phyloP scores from a whole-genome alignment of 2,113 vertebrate species.

The Gopherus flavomarginatus region DNA sequence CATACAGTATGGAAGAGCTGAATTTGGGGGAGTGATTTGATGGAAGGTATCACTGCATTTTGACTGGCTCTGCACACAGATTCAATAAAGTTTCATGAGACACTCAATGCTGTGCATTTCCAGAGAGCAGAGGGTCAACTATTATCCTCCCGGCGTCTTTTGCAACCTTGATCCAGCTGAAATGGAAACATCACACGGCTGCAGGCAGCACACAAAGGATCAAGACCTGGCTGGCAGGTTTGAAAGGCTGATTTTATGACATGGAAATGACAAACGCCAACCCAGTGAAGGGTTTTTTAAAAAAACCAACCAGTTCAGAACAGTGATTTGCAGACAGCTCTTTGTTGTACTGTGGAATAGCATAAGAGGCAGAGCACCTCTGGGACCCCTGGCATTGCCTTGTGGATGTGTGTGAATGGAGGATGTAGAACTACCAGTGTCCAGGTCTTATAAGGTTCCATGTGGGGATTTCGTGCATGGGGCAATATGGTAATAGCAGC shows the following conservation, averaged over 20 bases:
- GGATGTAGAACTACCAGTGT: background rate
- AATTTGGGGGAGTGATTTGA: background rate
- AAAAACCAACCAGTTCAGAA: background rate
- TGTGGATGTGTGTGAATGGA: background rate
- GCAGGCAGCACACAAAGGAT: background rate
- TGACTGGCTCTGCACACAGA: background rate
- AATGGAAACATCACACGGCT: background rate
- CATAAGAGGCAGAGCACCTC: background rate
- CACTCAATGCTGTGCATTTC: background rate
- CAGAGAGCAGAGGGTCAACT: background rate
- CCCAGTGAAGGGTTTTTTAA: background rate
- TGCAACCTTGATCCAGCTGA: background rate
- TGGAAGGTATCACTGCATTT: no score
- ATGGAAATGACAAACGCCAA: background rate
- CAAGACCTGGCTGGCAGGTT: background rate
- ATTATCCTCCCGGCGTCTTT: background rate
- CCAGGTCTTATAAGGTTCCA: background rate
- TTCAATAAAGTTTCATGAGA: background rate
- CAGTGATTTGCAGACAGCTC: background rate
- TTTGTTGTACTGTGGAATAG: background rate
- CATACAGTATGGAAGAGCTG: background rate
- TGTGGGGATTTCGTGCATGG: background rate
- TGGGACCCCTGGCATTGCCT: background rate
- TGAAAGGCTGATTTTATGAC: background rate
- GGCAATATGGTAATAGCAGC: background rate